Base-by-base conservation (phyloP, 1,140 invertebrate species). In the Eciton burchellii region DNA sequence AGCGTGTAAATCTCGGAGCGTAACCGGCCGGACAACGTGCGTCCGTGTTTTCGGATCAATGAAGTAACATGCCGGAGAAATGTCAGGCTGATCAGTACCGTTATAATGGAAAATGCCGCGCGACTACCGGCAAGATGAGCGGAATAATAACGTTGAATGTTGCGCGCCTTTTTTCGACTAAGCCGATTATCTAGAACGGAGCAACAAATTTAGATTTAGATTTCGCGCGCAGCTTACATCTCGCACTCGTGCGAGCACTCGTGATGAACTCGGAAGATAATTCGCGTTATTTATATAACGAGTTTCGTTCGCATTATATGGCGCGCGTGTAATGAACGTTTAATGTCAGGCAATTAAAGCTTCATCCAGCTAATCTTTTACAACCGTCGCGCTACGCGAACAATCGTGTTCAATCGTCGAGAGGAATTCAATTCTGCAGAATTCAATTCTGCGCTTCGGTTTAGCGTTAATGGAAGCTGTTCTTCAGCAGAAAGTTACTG, bases 1-100 rank as follows among this genome's bases (percentile, higher is more conserved):
- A 84, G 12, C 56, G 59, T 14, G 81, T 79, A 68, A 85, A 74
- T 82, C 82, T 72, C 81, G 84, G 59, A 92, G 87, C 91, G 86
- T 90, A 89, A 92, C 91, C 87, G 76, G 86, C 66, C 72, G 84
- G 63, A 74, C 70, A 74, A 43, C 54, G 11, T 52, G 35, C 35
- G 24, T 24, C 54, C 14, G 63, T 29, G 54, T 45, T 72, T 59
- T 54, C 43, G 11, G 71, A 85, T 85, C 68, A 59, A 82, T 76
- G 57, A 65, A 65, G 68, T 71, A 77, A 71, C 19, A 81, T 21
- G 74, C 9, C 21, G 54, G 16, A 52, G 63, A 45, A 60, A 76
- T 21, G 43, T 3, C 19, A n/a, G 35, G 29, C 74, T 57, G 63
- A 24, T 65, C 49, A 21, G 59, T 72, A 65, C 9, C 41, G 12